Evolutionary conservation across 2,797 vertebrate species (phyloP).

Genomic region (Betta splendens): DNA sequence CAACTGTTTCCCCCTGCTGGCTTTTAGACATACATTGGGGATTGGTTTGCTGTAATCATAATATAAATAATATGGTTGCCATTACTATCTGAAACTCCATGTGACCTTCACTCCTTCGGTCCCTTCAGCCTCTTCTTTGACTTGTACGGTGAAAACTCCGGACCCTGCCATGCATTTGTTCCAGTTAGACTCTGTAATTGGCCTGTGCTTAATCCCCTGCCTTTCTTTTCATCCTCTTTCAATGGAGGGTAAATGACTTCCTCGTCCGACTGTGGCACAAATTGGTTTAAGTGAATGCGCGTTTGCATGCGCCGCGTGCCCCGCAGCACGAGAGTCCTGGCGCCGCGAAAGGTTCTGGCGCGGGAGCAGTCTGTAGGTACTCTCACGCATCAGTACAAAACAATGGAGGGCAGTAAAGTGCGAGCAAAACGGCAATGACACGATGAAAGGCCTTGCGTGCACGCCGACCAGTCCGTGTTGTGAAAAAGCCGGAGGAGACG

Average conservation of each 20-base stretch:
- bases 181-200: conserved; percentile 77
- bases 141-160: conserved; percentile 50
- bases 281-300: conserved; percentile 57
- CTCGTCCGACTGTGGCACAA: conserved; percentile 58
- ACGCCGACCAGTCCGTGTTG: no score
- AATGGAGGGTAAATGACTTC: conserved; percentile 65
- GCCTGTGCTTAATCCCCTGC: conserved; percentile 69
- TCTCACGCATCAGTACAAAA: background rate
- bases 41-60: no score
- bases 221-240: conserved; percentile 71
- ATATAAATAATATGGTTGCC: no score
- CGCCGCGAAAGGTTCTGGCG: conserved; percentile 21
- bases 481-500: conserved; percentile 22
- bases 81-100: no score
- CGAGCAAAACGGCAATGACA: background rate
- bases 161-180: conserved; percentile 60
- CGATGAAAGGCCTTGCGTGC: conserved; percentile 20
- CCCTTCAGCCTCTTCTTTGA: conserved; percentile 25
- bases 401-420: conserved; percentile 1
- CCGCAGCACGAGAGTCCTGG: conserved; percentile 16
- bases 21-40: no score
- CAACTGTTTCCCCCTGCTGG: conserved; percentile 19
- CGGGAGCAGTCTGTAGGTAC: conserved; percentile 12
- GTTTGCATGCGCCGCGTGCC: conserved; percentile 4
- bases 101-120: background rate